Evolutionary conservation across 2,113 vertebrate genomes (phyloP).

Genomic region (Callospermophilus lateralis): DNA sequence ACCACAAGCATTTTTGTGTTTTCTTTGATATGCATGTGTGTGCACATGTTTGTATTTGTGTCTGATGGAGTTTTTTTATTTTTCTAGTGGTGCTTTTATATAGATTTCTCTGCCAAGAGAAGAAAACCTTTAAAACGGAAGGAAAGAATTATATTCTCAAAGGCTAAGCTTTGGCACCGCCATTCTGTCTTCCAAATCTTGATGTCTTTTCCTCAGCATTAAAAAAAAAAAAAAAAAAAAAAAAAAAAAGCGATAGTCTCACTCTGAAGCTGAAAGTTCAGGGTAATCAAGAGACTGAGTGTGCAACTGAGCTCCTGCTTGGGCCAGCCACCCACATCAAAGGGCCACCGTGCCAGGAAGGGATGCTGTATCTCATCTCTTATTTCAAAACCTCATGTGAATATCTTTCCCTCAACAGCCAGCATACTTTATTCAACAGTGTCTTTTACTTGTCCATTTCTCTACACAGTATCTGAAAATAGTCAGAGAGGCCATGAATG

Average conservation of each 20-base stretch:
- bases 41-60: slow-evolving; percentile 64
- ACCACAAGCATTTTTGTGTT: slow-evolving; percentile 23
- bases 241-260: neutral
- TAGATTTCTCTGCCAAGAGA: slow-evolving; percentile 62
- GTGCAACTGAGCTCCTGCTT: neutral
- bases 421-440: neutral
- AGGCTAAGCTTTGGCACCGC: neutral
- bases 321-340: neutral
- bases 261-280: neutral
- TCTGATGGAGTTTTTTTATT: slow-evolving; percentile 65
- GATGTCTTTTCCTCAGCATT: neutral
- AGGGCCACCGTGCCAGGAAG: neutral
- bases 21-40: slow-evolving; percentile 40
- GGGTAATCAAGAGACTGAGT: neutral
- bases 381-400: neutral
- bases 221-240: neutral
- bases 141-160: slow-evolving; percentile 17
- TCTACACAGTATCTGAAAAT: slow-evolving; percentile 25
- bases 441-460: slow-evolving; percentile 29
- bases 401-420: neutral
- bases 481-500: neutral
- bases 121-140: slow-evolving; percentile 32
- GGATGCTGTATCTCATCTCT: neutral
- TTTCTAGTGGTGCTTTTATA: slow-evolving; percentile 57
- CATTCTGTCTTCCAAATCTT: neutral